These are phyloP conservation scores for Plemyria rubiginata DNA, from an alignment of 2,888 invertebrate species.

Conservation along the genomic window DNA sequence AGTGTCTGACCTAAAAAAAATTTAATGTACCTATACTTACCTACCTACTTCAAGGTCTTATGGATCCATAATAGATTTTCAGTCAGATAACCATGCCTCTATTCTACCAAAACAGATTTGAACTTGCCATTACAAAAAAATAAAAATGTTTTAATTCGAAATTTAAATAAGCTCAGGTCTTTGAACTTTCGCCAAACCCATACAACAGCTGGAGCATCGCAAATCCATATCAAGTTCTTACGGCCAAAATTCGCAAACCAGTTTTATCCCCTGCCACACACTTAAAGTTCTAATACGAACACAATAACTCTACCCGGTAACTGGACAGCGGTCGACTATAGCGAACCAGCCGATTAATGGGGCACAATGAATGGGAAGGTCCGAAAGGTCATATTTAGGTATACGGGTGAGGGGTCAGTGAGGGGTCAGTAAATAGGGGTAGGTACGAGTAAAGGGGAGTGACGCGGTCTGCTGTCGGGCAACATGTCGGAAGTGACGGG, in stretches of 20 bases:
- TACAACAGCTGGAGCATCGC: slow-evolving; percentile 39
- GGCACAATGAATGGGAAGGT: slow-evolving; percentile 66
- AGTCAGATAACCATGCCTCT: too few species aligned
- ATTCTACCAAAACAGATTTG: too few species aligned
- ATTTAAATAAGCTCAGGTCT: background rate
- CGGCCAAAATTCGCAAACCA: slow-evolving; percentile 56
- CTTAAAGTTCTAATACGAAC: slow-evolving; percentile 78
- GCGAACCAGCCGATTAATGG: slow-evolving; percentile 80
- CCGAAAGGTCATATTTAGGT: slow-evolving; percentile 83
- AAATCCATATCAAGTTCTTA: slow-evolving; percentile 50
- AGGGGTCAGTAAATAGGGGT: slow-evolving; percentile 80
- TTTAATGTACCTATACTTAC: too few species aligned
- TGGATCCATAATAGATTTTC: too few species aligned
- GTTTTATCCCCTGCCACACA: slow-evolving; percentile 61
- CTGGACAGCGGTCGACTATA: slow-evolving; percentile 77
- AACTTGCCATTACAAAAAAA: too few species aligned
- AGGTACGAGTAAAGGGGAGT: slow-evolving; percentile 73
- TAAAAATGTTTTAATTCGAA: too few species aligned
- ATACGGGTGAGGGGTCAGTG: slow-evolving; percentile 78
- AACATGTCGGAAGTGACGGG: slow-evolving; percentile 72
- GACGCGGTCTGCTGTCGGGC: slow-evolving; percentile 70
- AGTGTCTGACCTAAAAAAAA: too few species aligned
- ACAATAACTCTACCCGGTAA: slow-evolving; percentile 65
- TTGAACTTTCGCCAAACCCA: slow-evolving; percentile 7
- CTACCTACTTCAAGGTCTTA: too few species aligned